Percentiles rank a stretch among this genome's conserved stretches.
These are phyloP conservation scores for Lithophane semibrunnea DNA, from an alignment of 2,888 invertebrate species.

Conservation along the genomic window DNA sequence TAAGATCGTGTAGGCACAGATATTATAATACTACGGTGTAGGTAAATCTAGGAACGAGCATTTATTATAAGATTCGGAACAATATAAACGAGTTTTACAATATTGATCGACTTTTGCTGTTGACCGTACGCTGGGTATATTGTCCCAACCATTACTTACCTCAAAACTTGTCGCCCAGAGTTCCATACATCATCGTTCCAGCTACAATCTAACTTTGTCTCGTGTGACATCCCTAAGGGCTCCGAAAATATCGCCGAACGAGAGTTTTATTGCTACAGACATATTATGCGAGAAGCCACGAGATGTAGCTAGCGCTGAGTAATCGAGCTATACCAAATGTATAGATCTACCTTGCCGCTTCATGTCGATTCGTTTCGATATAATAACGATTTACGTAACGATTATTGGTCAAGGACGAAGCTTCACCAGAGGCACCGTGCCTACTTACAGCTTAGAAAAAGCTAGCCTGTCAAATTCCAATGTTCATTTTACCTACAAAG, in stretches of 20 bases:
- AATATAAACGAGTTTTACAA: not conserved
- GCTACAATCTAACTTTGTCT: conserved; percentile 59
- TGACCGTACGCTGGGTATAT: conserved; percentile 9
- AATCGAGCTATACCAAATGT: conserved; percentile 41
- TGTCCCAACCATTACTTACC: conserved; percentile 44
- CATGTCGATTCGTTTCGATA: conserved; percentile 45
- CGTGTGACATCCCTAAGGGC: conserved; percentile 48
- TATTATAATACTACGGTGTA: too few species aligned
- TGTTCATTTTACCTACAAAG: conserved; percentile 22
- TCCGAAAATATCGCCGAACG: conserved; percentile 48
- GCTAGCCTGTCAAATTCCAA: conserved; percentile 10
- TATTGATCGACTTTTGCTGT: conserved; percentile 5
- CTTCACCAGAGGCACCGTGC: conserved; percentile 14
- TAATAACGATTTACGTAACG: conserved; percentile 56
- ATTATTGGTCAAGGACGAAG: conserved; percentile 44
- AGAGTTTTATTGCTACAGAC: conserved; percentile 57
- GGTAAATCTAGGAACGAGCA: not conserved
- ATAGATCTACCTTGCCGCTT: conserved; percentile 16
- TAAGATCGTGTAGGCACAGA: not conserved
- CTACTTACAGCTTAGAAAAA: conserved; percentile 18
- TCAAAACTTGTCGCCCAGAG: conserved; percentile 42
- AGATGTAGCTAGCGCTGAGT: conserved; percentile 36
- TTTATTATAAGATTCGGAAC: not conserved
- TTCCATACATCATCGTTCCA: conserved; percentile 55
- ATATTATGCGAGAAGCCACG: conserved; percentile 40